These are phyloP conservation scores for Dallia pectoralis DNA, from an alignment of 2,797 vertebrate genomes.

Conservation along the genomic window DNA sequence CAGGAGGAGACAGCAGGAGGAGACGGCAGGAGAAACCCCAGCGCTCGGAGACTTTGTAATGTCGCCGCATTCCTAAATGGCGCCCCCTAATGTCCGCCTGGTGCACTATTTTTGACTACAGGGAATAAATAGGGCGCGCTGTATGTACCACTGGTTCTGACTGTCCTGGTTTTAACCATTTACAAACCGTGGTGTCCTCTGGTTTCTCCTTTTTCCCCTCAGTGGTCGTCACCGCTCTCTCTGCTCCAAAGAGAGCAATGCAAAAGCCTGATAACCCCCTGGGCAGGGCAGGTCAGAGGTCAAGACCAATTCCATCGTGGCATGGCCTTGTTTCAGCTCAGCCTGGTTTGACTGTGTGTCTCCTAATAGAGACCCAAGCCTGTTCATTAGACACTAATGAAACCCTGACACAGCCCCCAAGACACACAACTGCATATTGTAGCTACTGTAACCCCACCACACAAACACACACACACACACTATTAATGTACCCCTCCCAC, in stretches of 20 bases:
- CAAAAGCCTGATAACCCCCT: slow-evolving; percentile 17
- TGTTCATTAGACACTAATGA: slow-evolving; percentile 26
- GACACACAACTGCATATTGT: slow-evolving; percentile 8
- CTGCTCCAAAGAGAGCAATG: slow-evolving; percentile 6
- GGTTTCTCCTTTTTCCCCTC: slow-evolving; percentile 10
- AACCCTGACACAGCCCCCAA: not conserved
- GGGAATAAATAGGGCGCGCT: no score
- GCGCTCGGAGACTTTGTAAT: no score
- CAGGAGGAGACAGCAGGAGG: no score
- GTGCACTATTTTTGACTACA: no score
- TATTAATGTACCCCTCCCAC: not conserved
- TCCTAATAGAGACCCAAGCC: slow-evolving; percentile 57
- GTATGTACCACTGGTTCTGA: no score
- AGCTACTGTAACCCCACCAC: not conserved
- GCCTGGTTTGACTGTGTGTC: slow-evolving; percentile 56
- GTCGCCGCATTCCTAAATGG: no score
- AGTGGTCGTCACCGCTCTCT: slow-evolving; percentile 17
- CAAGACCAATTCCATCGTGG: slow-evolving; percentile 23
- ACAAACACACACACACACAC: no score
- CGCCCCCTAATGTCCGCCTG: no score
- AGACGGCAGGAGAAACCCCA: no score
- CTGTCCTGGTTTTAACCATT: not conserved
- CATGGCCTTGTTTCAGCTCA: slow-evolving; percentile 60
- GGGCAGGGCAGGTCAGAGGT: not conserved
- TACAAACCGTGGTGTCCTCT: slow-evolving; percentile 12